Conservation (phyloP, 2,888 invertebrate species). For the Epistrophella euchroma region DNA sequence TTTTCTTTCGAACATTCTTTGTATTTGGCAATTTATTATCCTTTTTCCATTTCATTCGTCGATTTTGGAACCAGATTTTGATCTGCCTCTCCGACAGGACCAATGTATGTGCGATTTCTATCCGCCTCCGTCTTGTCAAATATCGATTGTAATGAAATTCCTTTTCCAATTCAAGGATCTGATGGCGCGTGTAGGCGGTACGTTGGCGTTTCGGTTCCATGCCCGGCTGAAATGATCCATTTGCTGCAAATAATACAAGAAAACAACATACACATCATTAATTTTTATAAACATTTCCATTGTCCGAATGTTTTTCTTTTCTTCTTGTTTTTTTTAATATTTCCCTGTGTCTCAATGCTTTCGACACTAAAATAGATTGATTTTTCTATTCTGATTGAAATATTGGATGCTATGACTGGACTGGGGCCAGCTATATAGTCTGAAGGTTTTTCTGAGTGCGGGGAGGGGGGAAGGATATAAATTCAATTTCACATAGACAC, state of each 20-base stretch:
- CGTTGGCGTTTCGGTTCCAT: slow-evolving; percentile 98
- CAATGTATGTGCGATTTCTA: slow-evolving; percentile 98
- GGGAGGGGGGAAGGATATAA: slow-evolving; percentile 33
- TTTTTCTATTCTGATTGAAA: slow-evolving; percentile 69
- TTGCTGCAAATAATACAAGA: slow-evolving; percentile 87
- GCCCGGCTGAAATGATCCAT: slow-evolving; percentile 94
- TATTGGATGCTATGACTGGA: slow-evolving; percentile 27
- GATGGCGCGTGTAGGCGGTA: slow-evolving; percentile 98
- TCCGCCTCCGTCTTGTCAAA: slow-evolving; percentile 96
- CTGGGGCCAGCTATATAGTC: not conserved
- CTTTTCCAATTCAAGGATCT: slow-evolving; percentile 98
- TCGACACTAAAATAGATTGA: slow-evolving; percentile 64
- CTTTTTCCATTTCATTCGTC: slow-evolving; percentile 94
- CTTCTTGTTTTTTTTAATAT: slow-evolving; percentile 15
- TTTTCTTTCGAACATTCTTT: slow-evolving; percentile 88
- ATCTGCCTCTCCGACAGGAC: slow-evolving; percentile 96
- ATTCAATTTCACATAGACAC: slow-evolving; percentile 69
- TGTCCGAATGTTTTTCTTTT: slow-evolving; percentile 54
- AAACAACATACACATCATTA: slow-evolving; percentile 78
- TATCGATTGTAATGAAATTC: slow-evolving; percentile 99
- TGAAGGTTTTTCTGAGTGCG: not conserved
- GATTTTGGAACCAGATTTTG: slow-evolving; percentile 95
- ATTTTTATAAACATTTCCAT: slow-evolving; percentile 62
- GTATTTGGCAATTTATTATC: slow-evolving; percentile 86
- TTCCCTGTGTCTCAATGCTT: slow-evolving; percentile 35